phyloP scores from a whole-genome alignment of 2,797 vertebrate species.

The Micromesistius poutassou region DNA sequence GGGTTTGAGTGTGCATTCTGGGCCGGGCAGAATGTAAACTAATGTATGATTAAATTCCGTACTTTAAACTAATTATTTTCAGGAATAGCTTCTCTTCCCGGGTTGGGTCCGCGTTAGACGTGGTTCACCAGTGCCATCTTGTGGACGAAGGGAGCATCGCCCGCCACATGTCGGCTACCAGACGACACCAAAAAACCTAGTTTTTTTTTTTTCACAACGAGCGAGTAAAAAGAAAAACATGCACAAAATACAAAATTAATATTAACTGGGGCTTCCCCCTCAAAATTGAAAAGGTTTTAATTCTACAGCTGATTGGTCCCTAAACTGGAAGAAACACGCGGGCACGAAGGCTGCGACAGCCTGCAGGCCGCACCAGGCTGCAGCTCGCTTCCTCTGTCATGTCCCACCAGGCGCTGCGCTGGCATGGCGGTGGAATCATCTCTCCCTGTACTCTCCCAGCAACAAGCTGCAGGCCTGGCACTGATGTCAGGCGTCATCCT shows the following conservation, averaged over 20 bases:
- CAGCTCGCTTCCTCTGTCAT: constrained; percentile 26
- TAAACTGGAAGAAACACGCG: neutral
- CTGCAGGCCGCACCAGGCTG: constrained; percentile 31
- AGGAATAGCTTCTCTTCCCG: neutral
- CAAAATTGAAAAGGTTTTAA: neutral
- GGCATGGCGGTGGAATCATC: constrained; percentile 70
- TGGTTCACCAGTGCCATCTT: constrained; percentile 74
- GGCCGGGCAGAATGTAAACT: constrained; percentile 42
- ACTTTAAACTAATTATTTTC: neutral
- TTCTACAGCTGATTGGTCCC: neutral
- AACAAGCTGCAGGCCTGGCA: constrained; percentile 62
- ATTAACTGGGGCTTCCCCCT: neutral
- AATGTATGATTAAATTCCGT: constrained; percentile 53
- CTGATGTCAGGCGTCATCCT: constrained; percentile 70
- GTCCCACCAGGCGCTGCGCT: constrained; percentile 49
- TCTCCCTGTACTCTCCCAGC: constrained; percentile 57
- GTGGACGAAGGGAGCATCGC: constrained; percentile 31
- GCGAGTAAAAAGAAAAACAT: neutral
- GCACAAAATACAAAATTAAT: neutral
- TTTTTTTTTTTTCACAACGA: neutral
- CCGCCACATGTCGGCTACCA: neutral
- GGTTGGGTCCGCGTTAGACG: constrained; percentile 12
- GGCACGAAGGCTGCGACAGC: constrained; percentile 12
- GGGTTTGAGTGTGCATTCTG: constrained; percentile 56
- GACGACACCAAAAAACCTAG: neutral